Conservation (phyloP, 2,113 vertebrate genomes). For the Gasterosteus nipponicus region DNA sequence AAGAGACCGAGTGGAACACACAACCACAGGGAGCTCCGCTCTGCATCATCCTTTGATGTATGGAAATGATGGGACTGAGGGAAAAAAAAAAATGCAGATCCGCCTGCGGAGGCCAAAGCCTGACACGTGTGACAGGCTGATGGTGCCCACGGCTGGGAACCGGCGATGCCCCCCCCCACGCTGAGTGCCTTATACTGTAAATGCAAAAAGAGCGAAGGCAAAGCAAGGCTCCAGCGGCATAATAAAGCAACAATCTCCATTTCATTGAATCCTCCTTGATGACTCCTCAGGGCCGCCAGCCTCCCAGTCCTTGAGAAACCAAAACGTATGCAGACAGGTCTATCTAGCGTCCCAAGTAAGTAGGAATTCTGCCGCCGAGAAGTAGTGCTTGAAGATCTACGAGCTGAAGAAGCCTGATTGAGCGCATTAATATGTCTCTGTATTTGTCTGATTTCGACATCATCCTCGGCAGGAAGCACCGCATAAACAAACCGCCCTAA, state of each 20-base stretch:
- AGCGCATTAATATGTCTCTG: slow-evolving; percentile 21
- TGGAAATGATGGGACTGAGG: slow-evolving; percentile 51
- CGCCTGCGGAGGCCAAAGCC: slow-evolving; percentile 40
- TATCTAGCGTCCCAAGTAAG: slow-evolving; percentile 25
- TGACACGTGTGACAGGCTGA: slow-evolving; percentile 51
- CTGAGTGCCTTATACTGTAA: slow-evolving; percentile 1
- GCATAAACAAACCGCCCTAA: slow-evolving; percentile 27
- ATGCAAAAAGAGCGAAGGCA: slow-evolving; percentile 31
- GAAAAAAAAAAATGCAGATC: slow-evolving; percentile 29
- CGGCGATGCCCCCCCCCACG: neutral
- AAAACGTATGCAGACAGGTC: slow-evolving; percentile 22
- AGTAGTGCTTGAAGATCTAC: slow-evolving; percentile 16
- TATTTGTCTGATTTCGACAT: slow-evolving; percentile 27
- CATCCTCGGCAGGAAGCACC: slow-evolving; percentile 15
- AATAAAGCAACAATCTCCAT: slow-evolving; percentile 33
- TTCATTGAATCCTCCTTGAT: slow-evolving; percentile 37
- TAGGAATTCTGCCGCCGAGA: slow-evolving; percentile 5
- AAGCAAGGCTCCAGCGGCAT: slow-evolving; percentile 18
- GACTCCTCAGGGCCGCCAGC: slow-evolving; percentile 25
- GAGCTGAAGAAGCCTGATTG: slow-evolving; percentile 24
- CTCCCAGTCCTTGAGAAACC: slow-evolving; percentile 26
- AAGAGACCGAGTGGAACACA: slow-evolving; percentile 58
- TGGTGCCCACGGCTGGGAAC: slow-evolving; percentile 27
- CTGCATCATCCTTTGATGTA: slow-evolving; percentile 58
- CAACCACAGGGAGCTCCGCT: slow-evolving; percentile 22